These are phyloP conservation scores for Drosophila colorata DNA, from an alignment of 2,888 invertebrate genomes.

Conservation along the genomic window DNA sequence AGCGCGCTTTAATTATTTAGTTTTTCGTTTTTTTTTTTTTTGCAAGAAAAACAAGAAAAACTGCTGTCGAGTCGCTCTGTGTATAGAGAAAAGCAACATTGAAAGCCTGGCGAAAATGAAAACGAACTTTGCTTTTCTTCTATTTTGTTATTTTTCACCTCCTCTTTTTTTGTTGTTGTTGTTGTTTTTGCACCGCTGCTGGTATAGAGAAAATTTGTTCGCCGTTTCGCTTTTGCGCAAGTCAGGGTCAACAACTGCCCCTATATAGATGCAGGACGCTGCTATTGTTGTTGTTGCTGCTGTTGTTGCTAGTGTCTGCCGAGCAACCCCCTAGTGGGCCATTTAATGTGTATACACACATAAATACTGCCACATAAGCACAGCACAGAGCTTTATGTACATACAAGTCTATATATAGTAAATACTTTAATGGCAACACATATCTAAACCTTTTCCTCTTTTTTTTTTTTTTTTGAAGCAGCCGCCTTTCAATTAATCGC, in stretches of 20 bases:
- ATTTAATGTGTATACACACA: constrained; percentile 46
- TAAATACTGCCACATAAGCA: constrained; percentile 25
- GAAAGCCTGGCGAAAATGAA: constrained; percentile 61
- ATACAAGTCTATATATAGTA: constrained; percentile 1
- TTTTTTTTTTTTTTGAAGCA: constrained; percentile 14
- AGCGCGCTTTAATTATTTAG: constrained; percentile 79
- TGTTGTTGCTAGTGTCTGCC: constrained; percentile 43
- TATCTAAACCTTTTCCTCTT: constrained; percentile 13
- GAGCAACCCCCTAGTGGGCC: constrained; percentile 72
- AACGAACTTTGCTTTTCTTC: constrained; percentile 65
- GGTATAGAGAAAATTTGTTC: constrained; percentile 67
- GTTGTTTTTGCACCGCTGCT: constrained; percentile 13
- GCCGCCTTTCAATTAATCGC: constrained; percentile 63
- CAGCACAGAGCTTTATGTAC: constrained; percentile 31
- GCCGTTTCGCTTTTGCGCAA: constrained; percentile 79
- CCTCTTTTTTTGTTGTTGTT: background rate
- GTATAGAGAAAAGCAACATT: constrained; percentile 39
- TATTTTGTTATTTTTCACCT: constrained; percentile 15
- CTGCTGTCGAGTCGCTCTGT: constrained; percentile 41
- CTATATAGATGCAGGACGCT: constrained; percentile 62
- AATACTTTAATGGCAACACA: background rate
- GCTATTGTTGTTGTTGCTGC: constrained; percentile 8
- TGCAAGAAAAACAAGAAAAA: background rate
- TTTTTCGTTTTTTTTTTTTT: constrained; percentile 34
- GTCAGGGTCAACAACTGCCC: constrained; percentile 83